Percentiles rank a stretch among this genome's conserved stretches.
Evolutionary conservation across 2,888 invertebrate species (phyloP).

Genomic region (Orgyia antiqua): DNA sequence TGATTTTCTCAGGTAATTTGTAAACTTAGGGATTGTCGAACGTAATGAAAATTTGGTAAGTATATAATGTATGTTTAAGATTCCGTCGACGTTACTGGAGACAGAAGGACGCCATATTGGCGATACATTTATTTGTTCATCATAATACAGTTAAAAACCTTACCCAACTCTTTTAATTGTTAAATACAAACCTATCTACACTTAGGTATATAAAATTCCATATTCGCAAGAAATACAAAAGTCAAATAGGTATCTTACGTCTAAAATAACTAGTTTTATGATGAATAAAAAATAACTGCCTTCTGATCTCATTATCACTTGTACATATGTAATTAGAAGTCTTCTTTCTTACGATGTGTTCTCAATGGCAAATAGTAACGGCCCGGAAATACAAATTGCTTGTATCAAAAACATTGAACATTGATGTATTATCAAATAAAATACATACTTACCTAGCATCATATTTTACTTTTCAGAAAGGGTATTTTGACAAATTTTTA

Average conservation of each 20-base stretch:
- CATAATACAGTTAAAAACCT: conserved; percentile 40
- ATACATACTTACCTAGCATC: conserved; percentile 4
- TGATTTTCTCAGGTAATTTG: conserved; percentile 57
- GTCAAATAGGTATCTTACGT: too few species aligned
- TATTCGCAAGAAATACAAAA: too few species aligned
- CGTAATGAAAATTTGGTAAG: conserved; percentile 54
- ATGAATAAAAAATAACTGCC: conserved; percentile 56
- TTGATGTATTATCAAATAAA: conserved; percentile 3
- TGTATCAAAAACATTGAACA: conserved; percentile 1
- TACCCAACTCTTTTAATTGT: too few species aligned
- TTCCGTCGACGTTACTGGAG: conserved; percentile 58
- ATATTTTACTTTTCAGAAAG: conserved; percentile 6
- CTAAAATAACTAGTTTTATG: conserved; percentile 38
- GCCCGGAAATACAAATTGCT: conserved; percentile 8
- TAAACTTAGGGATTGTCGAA: conserved; percentile 65
- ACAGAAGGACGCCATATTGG: conserved; percentile 73
- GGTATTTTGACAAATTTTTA: conserved; percentile 12
- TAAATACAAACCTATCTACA: too few species aligned
- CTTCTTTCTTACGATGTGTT: conserved; percentile 42
- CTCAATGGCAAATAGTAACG: conserved; percentile 25
- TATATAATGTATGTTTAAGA: conserved; percentile 57
- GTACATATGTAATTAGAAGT: conserved; percentile 72
- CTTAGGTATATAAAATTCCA: too few species aligned
- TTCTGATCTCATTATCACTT: conserved; percentile 60
- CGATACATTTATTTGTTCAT: conserved; percentile 57